Base-by-base conservation (phyloP, 2,888 invertebrate genomes). In the Diaperis boleti region DNA sequence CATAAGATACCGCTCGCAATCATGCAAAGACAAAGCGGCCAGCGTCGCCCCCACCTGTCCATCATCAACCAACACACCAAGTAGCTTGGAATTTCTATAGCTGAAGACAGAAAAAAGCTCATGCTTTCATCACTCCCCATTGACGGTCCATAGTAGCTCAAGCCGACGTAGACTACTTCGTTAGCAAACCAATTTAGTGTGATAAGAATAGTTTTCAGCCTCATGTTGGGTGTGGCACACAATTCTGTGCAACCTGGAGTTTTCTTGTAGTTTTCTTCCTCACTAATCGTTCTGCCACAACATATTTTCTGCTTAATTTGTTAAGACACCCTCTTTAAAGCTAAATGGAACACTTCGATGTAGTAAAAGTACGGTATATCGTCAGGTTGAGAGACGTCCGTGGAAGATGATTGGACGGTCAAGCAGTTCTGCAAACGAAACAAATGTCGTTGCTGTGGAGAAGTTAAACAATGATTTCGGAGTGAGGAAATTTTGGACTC, bases 181-280 rank as follows among this genome's bases (percentile, higher is more conserved):
- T 94, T 95, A 45, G 95, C 94, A 78, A 96, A 95, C 95, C 94
- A 95, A 79, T 93, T 94, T 14, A 94, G 80, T 0, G 94, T 94
- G 54, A 95, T 94, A 52, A 95, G 82, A 68, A 88, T 87, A 0
- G 95, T 95, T 81, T 95, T 96, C 8, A 95, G 82, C 41, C 95
- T 84, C 91, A 95, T 93, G 78, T 95, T 95, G 1, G 95, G 94
- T 0, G 95, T 94, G 70, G 88, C 87, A 74, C 89, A 92, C 8
- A 93, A 81, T 42, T 89, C 87, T 45, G 86, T 83, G 3, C 90
- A 85, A 52, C 88, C 88, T 1, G 84, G 84, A 81, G 83, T 59
- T 80, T 83, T 76, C 76, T 82, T 72, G 69, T 81, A 62, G 72
- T 83, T 74, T 71, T 83, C 81, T 79, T 85, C 80, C 79, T 86